These are phyloP conservation scores for Microtus pennsylvanicus DNA, from an alignment of 2,113 vertebrate genomes.

Conservation along the genomic window DNA sequence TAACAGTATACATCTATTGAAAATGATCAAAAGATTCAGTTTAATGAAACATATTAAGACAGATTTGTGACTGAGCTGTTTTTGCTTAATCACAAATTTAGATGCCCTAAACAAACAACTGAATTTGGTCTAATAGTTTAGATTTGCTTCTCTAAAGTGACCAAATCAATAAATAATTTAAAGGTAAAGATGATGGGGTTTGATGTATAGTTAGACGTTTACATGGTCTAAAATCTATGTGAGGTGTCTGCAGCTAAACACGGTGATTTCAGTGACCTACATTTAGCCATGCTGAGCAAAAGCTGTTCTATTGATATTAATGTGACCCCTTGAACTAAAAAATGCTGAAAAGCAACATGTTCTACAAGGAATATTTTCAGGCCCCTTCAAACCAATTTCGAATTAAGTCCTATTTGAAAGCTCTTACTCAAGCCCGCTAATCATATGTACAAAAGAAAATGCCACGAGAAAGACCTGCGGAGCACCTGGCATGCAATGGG, in stretches of 20 bases:
- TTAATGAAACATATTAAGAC: conserved; percentile 75
- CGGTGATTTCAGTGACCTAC: conserved; percentile 34
- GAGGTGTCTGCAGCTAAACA: neutral
- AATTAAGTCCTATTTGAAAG: conserved; percentile 69
- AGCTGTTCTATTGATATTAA: conserved; percentile 77
- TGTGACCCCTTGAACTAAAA: conserved; percentile 61
- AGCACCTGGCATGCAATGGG: conserved; percentile 46
- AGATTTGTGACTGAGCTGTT: conserved; percentile 76
- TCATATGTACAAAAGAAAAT: conserved; percentile 52
- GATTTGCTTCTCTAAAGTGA: neutral
- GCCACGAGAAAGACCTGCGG: conserved; percentile 28
- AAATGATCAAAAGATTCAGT: conserved; percentile 70
- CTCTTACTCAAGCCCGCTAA: conserved; percentile 59
- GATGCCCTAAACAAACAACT: conserved; percentile 67
- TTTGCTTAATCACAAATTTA: conserved; percentile 80
- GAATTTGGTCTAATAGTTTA: neutral
- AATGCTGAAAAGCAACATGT: conserved; percentile 46
- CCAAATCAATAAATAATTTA: neutral
- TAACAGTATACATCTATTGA: conserved; percentile 65
- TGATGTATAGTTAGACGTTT: neutral
- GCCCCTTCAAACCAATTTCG: conserved; percentile 59
- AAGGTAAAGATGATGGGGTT: neutral
- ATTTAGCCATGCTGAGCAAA: conserved; percentile 73
- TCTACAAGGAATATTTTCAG: conserved; percentile 59
- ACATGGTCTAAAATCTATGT: neutral